A percentile compares a stretch with the other conserved stretches of the same genome.
These are phyloP conservation scores for Mayetiola destructor DNA, from an alignment of 2,888 invertebrate species.

Conservation along the genomic window DNA sequence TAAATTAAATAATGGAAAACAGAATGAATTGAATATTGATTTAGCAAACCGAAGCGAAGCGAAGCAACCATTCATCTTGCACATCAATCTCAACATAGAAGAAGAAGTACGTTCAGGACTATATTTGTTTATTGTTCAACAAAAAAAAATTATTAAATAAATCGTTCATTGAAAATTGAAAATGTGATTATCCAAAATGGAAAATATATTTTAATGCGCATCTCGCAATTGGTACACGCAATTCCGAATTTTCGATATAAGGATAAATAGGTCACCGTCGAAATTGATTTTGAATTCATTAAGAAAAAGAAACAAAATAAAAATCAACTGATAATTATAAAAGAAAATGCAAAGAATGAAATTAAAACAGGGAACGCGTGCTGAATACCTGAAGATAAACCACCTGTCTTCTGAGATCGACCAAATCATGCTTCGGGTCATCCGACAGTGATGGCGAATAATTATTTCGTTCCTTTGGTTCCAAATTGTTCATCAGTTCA, in stretches of 20 bases:
- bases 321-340: slow-evolving; percentile 10
- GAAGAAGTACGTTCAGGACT: neutral
- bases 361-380: slow-evolving; percentile 22
- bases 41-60: slow-evolving; percentile 1
- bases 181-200: neutral
- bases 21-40: neutral
- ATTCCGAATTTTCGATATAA: too few relatives aligned
- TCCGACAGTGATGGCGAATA: slow-evolving; percentile 39
- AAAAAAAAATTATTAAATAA: neutral
- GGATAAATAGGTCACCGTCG: too few relatives aligned
- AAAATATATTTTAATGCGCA: neutral
- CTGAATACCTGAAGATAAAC: slow-evolving; percentile 57
- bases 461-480: slow-evolving; percentile 37
- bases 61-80: neutral
- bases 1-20: neutral
- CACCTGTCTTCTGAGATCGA: slow-evolving; percentile 68
- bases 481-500: slow-evolving; percentile 36
- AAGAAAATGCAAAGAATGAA: neutral
- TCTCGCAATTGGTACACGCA: too few relatives aligned
- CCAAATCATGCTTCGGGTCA: slow-evolving; percentile 52
- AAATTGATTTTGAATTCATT: neutral
- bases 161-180: neutral
- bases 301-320: neutral
- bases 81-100: neutral
- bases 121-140: neutral